These are phyloP conservation scores for Epinotia nisella DNA, from an alignment of 2,888 invertebrate genomes.

Conservation along the genomic window DNA sequence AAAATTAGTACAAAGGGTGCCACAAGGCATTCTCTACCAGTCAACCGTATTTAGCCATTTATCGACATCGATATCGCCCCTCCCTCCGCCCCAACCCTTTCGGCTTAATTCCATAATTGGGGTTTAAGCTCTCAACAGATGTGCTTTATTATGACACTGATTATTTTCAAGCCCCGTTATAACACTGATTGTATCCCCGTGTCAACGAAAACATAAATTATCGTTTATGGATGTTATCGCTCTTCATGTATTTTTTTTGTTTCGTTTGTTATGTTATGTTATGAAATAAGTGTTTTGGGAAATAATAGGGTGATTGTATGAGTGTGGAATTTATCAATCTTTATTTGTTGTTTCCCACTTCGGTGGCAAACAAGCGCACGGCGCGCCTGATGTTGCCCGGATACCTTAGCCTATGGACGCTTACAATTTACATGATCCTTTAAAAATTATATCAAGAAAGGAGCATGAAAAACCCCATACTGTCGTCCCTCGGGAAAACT, in stretches of 20 bases:
- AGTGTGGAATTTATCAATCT: neutral
- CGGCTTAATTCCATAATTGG: slow-evolving; percentile 83
- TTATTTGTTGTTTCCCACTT: neutral
- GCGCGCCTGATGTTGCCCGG: too few relatives aligned
- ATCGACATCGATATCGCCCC: slow-evolving; percentile 24
- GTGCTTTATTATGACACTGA: slow-evolving; percentile 77
- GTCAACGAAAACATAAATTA: slow-evolving; percentile 48
- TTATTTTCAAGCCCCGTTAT: slow-evolving; percentile 28
- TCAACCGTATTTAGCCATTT: too few relatives aligned
- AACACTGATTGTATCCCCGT: slow-evolving; percentile 57
- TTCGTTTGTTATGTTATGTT: neutral
- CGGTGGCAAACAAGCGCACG: too few relatives aligned
- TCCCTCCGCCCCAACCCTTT: slow-evolving; percentile 55
- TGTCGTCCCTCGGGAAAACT: too few relatives aligned
- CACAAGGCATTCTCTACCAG: too few relatives aligned
- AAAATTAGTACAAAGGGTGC: too few relatives aligned
- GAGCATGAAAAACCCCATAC: too few relatives aligned
- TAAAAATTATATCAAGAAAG: too few relatives aligned
- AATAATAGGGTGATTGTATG: neutral
- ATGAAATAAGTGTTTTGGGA: neutral
- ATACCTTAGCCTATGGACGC: too few relatives aligned
- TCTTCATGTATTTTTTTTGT: slow-evolving; percentile 4
- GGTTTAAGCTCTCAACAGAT: slow-evolving; percentile 80
- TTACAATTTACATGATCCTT: too few relatives aligned
- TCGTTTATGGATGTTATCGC: slow-evolving; percentile 24